These are phyloP conservation scores for Rhyacophila brunnea DNA, from an alignment of 1,140 invertebrate genomes.

Conservation along the genomic window DNA sequence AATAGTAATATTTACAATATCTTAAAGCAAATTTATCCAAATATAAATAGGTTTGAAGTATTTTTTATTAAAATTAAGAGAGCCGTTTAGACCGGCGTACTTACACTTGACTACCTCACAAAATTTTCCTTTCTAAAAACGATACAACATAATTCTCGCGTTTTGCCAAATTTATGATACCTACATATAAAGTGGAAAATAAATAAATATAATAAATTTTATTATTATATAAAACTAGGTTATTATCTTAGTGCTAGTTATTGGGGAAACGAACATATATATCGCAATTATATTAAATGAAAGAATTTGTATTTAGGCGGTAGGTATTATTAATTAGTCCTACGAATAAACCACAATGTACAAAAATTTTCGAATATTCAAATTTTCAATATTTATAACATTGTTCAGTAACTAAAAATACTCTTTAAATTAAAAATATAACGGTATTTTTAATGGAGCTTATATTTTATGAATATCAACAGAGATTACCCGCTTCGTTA, in stretches of 20 bases:
- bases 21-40: not conserved
- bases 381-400: too few species aligned
- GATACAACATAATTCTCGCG: conserved; percentile 19
- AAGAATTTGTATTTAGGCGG: conserved; percentile 23
- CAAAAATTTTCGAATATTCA: conserved; percentile 17
- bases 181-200: not conserved
- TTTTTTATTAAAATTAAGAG: not conserved
- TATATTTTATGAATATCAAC: too few species aligned
- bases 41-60: not conserved
- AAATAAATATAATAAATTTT: conserved; percentile 14
- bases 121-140: conserved; percentile 17
- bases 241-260: conserved; percentile 17
- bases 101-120: conserved; percentile 17
- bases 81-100: not conserved
- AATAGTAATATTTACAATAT: too few species aligned
- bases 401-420: too few species aligned
- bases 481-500: too few species aligned
- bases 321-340: conserved; percentile 30
- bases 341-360: conserved; percentile 34
- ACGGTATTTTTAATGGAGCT: too few species aligned
- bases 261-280: conserved; percentile 22
- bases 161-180: conserved; percentile 22
- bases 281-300: conserved; percentile 19
- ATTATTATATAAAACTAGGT: conserved; percentile 20
- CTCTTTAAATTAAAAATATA: too few species aligned